Evolutionary conservation across 2,113 vertebrate species (phyloP), one percentile per base, ranked within the genome.

Genomic region (Probosciger aterrimus): DNA sequence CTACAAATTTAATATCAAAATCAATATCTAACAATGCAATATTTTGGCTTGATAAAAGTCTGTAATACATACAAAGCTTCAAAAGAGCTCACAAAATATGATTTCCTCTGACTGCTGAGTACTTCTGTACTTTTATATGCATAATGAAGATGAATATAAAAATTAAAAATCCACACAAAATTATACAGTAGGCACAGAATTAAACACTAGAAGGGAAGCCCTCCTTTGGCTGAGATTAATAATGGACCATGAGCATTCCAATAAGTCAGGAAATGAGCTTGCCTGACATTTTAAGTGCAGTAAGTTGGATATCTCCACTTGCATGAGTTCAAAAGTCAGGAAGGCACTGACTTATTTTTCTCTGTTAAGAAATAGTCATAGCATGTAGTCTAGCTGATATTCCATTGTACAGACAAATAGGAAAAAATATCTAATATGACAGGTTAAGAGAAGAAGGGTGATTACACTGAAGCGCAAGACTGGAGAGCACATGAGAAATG

Each of bases 351-450:
- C 87, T 87, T 96, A 95, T 87, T 91, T 86, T 91, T 87, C 22
- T 6, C 31, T 49, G 18, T 89, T 82, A 86, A 82, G 87, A 92
- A 96, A 85, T 31, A 88, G 65, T 80, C 70, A 85, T 28, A 93
- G 33, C 67, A 91, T 78, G 57, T 31, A 89, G 52, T 89, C 31
- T 67, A 81, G 46, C 39, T 95, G 78, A 91, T 83, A 78, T 96
- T 79, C 53, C 28, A 49, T 52, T 93, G 83, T 82, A 63, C 17
- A 93, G 88, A 93, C 52, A 94, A 94, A 93, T 95, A 93, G 80
- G 24, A 65, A 91, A 91, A 92, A 90, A 71, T 18, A 94, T 87
- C 41, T 90, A 83, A 88, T 96, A 92, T 83, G 86, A 91, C 88
- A 97, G 64, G 35, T 78, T 96, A 92, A 90, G n/a, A n/a, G 39